These are phyloP conservation scores for Leptoclinus maculatus DNA, from an alignment of 2,797 vertebrate genomes.

Conservation along the genomic window DNA sequence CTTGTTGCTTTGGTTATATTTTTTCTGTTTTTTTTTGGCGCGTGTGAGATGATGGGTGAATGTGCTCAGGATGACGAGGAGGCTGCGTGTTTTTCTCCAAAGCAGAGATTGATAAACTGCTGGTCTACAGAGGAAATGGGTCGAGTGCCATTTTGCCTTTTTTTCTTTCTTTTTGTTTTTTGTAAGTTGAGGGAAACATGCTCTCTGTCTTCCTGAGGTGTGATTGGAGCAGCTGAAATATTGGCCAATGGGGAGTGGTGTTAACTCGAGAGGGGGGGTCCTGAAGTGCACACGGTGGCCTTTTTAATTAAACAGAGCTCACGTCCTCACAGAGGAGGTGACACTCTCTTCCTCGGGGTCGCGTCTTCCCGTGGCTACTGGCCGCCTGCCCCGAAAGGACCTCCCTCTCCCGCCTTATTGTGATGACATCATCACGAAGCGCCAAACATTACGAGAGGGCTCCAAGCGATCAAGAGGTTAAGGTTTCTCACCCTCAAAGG, in stretches of 20 bases:
- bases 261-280: constrained; percentile 57
- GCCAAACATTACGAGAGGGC: constrained; percentile 61
- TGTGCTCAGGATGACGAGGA: constrained; percentile 75
- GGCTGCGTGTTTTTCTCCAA: constrained; percentile 39
- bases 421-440: constrained; percentile 67
- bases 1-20: constrained; percentile 77
- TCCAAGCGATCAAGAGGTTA: constrained; percentile 38
- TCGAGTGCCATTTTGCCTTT: constrained; percentile 62
- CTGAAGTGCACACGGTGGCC: constrained; percentile 42
- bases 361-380: neutral
- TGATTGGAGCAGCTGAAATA: constrained; percentile 69
- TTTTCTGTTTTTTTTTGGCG: constrained; percentile 76
- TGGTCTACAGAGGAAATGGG: constrained; percentile 42
- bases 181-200: constrained; percentile 36
- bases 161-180: neutral
- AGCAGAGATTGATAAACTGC: constrained; percentile 38
- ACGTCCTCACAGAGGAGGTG: constrained; percentile 19
- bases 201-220: constrained; percentile 69
- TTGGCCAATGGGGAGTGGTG: constrained; percentile 77
- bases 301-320: neutral
- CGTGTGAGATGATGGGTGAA: constrained; percentile 63
- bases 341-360: neutral
- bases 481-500: constrained; percentile 20
- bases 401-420: constrained; percentile 68
- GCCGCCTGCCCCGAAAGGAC: constrained; percentile 32